Conservation (phyloP, 2,888 invertebrate species). For the Trissolcus japonicus region DNA sequence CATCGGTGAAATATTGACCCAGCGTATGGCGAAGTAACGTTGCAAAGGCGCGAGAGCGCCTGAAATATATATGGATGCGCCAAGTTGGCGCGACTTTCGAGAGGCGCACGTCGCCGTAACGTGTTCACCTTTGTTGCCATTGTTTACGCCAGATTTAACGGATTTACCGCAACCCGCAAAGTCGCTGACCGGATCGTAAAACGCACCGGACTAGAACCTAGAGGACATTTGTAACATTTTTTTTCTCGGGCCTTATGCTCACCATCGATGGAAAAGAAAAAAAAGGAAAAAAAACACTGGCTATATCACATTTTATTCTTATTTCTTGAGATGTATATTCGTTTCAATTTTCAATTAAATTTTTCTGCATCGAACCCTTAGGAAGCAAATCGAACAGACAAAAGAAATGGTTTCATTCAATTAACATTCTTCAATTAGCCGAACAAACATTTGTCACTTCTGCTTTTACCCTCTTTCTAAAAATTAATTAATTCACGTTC, state of each 20-base stretch:
- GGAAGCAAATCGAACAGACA: background rate
- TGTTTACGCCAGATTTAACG: conserved; percentile 46
- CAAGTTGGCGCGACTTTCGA: conserved; percentile 17
- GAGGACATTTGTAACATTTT: conserved; percentile 5
- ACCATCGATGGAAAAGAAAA: background rate
- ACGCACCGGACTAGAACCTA: conserved; percentile 27
- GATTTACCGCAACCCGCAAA: conserved; percentile 23
- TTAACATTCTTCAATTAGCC: conserved; percentile 4
- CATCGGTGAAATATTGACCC: conserved; percentile 40
- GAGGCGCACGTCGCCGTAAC: conserved; percentile 12
- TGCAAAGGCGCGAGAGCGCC: background rate
- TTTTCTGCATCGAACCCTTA: no score
- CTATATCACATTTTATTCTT: no score
- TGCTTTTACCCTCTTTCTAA: background rate
- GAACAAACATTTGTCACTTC: background rate
- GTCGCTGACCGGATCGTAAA: conserved; percentile 15
- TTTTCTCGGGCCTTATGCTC: background rate
- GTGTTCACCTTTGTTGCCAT: conserved; percentile 26
- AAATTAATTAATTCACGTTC: background rate
- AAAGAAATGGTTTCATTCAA: background rate
- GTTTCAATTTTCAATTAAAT: no score
- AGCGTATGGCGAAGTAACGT: background rate
- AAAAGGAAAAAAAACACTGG: no score
- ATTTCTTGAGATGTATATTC: no score
- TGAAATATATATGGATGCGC: conserved; percentile 26